Percentiles rank a stretch among this genome's conserved stretches.
phyloP scores from a whole-genome alignment of 2,113 vertebrate species.

The Anarrhichthys ocellatus region DNA sequence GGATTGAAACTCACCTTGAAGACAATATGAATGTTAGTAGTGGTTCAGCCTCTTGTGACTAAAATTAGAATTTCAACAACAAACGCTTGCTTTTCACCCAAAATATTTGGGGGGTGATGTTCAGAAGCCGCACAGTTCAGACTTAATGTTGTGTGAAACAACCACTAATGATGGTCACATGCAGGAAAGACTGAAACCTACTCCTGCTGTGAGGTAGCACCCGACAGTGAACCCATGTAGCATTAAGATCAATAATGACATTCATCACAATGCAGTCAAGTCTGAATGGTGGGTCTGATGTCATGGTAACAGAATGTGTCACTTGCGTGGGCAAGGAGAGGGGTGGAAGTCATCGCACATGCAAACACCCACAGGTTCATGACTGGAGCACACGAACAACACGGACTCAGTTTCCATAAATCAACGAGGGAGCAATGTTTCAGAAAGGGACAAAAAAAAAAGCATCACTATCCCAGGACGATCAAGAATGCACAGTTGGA shows the following conservation, averaged over 20 bases:
- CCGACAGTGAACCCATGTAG: constrained; percentile 4
- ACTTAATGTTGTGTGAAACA: neutral
- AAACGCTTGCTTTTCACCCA: neutral
- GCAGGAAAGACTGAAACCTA: constrained; percentile 9
- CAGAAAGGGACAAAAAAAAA: neutral
- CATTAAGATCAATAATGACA: constrained; percentile 54
- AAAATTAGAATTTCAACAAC: neutral
- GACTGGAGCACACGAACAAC: constrained; percentile 13
- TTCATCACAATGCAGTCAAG: constrained; percentile 35
- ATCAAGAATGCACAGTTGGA: neutral
- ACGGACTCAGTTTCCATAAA: constrained; percentile 3
- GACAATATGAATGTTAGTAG: neutral
- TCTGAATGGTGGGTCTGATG: constrained; percentile 38
- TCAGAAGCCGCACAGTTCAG: neutral
- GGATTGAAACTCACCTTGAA: neutral
- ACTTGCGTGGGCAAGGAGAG: constrained; percentile 4
- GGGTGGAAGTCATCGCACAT: constrained; percentile 12
- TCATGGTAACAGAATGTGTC: constrained; percentile 61
- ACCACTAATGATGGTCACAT: neutral
- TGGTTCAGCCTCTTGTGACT: too few relatives aligned
- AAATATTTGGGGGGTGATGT: neutral
- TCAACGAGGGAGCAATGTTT: constrained; percentile 6
- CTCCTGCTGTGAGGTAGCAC: constrained; percentile 11
- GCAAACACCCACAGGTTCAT: constrained; percentile 16
- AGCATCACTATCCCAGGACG: neutral